Percentiles rank a stretch among this genome's conserved stretches.
These are phyloP conservation scores for Morus bassanus DNA, from an alignment of 2,797 vertebrate species.

Conservation along the genomic window DNA sequence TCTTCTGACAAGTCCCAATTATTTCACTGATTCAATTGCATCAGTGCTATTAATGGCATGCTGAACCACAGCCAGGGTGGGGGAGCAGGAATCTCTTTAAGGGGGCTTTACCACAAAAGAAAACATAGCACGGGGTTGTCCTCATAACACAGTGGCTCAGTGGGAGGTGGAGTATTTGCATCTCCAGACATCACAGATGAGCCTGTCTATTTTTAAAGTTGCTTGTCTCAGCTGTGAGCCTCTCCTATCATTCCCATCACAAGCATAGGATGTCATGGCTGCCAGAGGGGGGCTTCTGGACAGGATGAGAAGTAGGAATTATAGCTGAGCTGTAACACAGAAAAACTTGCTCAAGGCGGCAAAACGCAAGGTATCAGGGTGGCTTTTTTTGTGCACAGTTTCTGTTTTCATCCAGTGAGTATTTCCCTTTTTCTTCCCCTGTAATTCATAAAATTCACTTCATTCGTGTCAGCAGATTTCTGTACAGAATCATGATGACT, in stretches of 20 bases:
- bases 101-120: neutral
- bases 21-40: neutral
- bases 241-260: neutral
- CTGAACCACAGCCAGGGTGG: neutral
- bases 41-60: neutral
- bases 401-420: neutral
- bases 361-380: neutral
- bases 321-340: neutral
- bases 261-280: neutral
- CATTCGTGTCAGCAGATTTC: neutral
- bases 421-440: neutral
- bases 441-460: neutral
- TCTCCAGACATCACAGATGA: conserved; percentile 25
- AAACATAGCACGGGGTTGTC: neutral
- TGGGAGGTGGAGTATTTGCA: neutral
- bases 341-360: neutral
- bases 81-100: neutral
- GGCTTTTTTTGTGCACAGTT: neutral
- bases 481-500: neutral
- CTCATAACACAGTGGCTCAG: neutral
- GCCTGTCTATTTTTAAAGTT: conserved; percentile 10
- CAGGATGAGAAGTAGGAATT: neutral
- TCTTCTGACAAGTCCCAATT: neutral
- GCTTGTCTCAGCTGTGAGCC: conserved; percentile 13
- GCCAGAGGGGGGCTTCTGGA: neutral